Evolutionary conservation across 2,113 vertebrate species (phyloP).

Genomic region (Ictalurus punctatus): DNA sequence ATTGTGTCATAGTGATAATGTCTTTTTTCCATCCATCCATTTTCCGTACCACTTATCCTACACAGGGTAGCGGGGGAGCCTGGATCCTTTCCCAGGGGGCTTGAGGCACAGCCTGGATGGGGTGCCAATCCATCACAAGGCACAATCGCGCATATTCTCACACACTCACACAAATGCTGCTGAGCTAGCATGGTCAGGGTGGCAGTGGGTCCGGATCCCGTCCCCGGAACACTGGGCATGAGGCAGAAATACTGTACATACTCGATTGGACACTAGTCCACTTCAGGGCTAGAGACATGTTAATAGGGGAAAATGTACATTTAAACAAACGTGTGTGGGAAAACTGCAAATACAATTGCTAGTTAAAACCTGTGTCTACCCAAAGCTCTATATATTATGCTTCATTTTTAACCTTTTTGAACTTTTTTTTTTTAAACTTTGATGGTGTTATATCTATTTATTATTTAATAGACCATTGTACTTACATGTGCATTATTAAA

Average conservation of each 20-base stretch:
- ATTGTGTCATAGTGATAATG: background rate
- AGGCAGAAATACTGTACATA: background rate
- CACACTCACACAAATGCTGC: background rate
- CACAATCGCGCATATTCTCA: too few species aligned
- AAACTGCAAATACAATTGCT: background rate
- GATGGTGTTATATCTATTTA: background rate
- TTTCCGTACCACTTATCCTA: too few species aligned
- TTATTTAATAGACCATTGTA: background rate
- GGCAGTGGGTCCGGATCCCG: background rate
- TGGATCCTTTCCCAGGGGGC: too few species aligned
- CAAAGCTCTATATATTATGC: background rate
- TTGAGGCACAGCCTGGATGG: too few species aligned
- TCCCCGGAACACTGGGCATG: background rate
- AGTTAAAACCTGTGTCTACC: background rate
- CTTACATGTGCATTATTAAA: background rate
- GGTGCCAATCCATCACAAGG: too few species aligned
- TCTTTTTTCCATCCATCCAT: background rate
- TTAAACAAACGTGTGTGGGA: background rate
- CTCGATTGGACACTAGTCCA: background rate
- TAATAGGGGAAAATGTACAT: background rate
- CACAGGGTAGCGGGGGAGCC: too few species aligned
- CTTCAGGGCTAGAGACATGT: background rate
- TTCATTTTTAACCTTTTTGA: background rate
- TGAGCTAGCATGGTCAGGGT: background rate
- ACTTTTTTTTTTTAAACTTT: background rate